phyloP scores from a whole-genome alignment of 1,140 invertebrate genomes.

The Eriocheir sinensis region DNA sequence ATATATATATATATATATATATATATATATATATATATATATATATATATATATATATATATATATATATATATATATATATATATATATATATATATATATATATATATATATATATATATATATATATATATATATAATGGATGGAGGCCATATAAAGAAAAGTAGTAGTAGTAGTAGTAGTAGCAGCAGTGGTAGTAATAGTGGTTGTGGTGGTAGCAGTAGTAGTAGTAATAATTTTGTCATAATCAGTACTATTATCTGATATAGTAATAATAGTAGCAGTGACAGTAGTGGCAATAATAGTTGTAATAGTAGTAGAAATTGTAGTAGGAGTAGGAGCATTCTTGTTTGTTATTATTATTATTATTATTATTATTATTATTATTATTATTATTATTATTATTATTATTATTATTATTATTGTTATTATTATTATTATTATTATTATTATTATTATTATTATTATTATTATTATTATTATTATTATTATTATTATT shows the following conservation, averaged over 20 bases:
- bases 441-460: background rate
- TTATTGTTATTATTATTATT: background rate
- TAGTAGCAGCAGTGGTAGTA: background rate
- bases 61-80: constrained; percentile 48
- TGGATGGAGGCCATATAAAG: too few species aligned
- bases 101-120: constrained; percentile 31
- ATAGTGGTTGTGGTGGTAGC: too few species aligned
- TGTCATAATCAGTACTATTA: too few species aligned
- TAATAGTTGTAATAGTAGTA: background rate
- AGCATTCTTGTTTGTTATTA: too few species aligned
- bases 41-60: constrained; percentile 42
- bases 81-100: constrained; percentile 64
- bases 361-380: background rate
- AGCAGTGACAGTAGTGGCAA: background rate
- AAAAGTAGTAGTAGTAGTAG: background rate
- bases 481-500: too few species aligned
- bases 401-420: background rate
- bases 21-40: constrained; percentile 44
- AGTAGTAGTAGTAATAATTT: too few species aligned
- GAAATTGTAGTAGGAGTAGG: too few species aligned
- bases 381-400: background rate
- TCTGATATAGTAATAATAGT: background rate
- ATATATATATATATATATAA: constrained; percentile 34
- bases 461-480: too few species aligned
- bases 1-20: constrained; percentile 50